Evolutionary conservation across 2,113 vertebrate species (phyloP), one percentile per base, ranked within the genome.

Genomic region (Varanus salvator): DNA sequence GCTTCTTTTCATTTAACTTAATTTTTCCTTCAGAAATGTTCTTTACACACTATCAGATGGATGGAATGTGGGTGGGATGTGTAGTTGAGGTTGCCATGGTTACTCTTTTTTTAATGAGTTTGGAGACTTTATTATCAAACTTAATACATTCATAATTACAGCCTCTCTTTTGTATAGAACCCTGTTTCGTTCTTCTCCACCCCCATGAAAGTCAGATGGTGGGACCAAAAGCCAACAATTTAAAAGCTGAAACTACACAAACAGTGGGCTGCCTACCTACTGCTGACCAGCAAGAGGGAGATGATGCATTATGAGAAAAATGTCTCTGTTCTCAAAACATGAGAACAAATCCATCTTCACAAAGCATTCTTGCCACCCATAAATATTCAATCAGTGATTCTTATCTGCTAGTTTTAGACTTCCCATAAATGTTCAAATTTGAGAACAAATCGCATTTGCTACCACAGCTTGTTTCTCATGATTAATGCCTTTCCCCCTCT

Each of bases 71-170:
- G 96, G 96, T 95, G 91, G 96, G 96, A 94, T 92, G 93, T 92
- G 95, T 93, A 93, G 93, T 54, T 68, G 89, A 93, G 81, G 96
- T 97, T 97, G 94, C 96, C 92, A 96, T 97, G 95, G 96, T 95
- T 96, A 97, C 94, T 94, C 83, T 96, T 95, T 95, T 97, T 95
- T 94, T 97, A 97, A 96, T 96, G 94, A 96, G 80, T 94, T 95
- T 93, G n/a, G 57, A 94, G 90, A 95, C 76, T 95, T 95, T 50
- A 87, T 89, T 93, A 94, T 83, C 87, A 91, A 96, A 96, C 92
- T 77, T 96, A 96, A 93, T 87, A 96, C 95, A 94, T 93, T 94
- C 91, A 91, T 96, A 96, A 95, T 96, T 93, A 94, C 92, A 91
- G 89, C 92, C 89, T 90, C 66, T 78, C 57, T 89, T 90, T 87